Percentiles rank a stretch among this genome's conserved stretches.
Evolutionary conservation across 2,797 vertebrate genomes (phyloP).

Genomic region (Spea hammondii): DNA sequence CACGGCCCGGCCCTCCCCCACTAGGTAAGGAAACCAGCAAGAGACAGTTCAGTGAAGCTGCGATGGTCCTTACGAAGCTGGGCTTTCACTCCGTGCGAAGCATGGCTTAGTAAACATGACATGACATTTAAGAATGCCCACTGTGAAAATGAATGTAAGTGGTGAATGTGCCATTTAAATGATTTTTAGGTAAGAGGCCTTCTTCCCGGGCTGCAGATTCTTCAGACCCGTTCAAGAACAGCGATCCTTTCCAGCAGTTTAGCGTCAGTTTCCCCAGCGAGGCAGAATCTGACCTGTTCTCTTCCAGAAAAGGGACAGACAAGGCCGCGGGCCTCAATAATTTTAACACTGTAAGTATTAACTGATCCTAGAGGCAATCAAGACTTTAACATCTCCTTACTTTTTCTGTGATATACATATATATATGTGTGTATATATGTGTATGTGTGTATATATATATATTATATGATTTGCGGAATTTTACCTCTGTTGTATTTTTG

Average conservation of each 20-base stretch:
- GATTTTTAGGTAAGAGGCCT: constrained; percentile 85
- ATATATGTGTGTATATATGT: too few species aligned
- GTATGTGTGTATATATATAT: too few species aligned
- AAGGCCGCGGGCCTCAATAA: constrained; percentile 90
- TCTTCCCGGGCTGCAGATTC: constrained; percentile 85
- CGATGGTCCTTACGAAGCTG: too few species aligned
- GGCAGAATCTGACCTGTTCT: constrained; percentile 86
- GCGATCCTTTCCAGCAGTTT: constrained; percentile 85
- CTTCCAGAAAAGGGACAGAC: constrained; percentile 81
- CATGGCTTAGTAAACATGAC: too few species aligned
- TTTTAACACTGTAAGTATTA: constrained; percentile 99
- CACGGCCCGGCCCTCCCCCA: constrained; percentile 91
- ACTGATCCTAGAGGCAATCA: constrained; percentile 42
- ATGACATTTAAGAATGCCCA: not conserved
- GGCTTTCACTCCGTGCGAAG: too few species aligned
- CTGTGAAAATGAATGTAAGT: not conserved
- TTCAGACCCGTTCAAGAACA: constrained; percentile 88
- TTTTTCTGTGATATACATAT: too few species aligned
- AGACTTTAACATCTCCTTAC: not conserved
- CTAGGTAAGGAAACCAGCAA: constrained; percentile 74
- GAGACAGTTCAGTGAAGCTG: too few species aligned
- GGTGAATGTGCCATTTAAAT: not conserved
- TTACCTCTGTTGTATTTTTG: too few species aligned
- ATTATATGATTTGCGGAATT: too few species aligned
- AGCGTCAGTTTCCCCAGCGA: constrained; percentile 81